Conservation (phyloP, 2,797 vertebrate genomes). For the Bryconaethiops microstoma region DNA sequence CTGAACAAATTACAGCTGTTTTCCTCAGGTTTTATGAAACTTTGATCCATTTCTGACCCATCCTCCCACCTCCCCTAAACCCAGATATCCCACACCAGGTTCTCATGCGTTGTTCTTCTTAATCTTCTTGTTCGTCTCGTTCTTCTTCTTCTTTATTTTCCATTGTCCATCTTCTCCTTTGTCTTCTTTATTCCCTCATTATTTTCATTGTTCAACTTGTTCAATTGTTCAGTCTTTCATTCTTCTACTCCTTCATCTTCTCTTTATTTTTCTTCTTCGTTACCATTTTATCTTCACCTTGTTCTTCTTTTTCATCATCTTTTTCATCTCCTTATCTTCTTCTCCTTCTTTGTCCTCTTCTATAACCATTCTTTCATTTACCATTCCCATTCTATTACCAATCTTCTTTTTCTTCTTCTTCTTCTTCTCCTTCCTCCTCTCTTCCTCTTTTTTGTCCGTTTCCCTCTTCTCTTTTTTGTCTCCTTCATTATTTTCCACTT, state of each 20-base stretch:
- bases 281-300: not conserved
- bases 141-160: not conserved
- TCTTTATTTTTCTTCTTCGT: not conserved
- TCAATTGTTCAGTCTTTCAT: no score
- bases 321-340: not conserved
- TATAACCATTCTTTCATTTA: not conserved
- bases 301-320: not conserved
- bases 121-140: not conserved
- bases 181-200: not conserved
- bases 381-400: not conserved
- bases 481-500: conserved; percentile 17
- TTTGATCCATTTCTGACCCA: not conserved
- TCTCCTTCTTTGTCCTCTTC: not conserved
- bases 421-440: no score
- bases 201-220: not conserved
- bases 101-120: not conserved
- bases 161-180: not conserved
- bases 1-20: conserved; percentile 18
- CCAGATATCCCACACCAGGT: not conserved
- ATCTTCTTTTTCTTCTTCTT: not conserved
- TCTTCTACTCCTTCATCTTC: not conserved
- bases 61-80: not conserved
- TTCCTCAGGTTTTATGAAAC: not conserved
- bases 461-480: not conserved
- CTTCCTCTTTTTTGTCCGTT: not conserved